Conservation (phyloP, 2,113 vertebrate genomes). For the Pampusana beccarii region DNA sequence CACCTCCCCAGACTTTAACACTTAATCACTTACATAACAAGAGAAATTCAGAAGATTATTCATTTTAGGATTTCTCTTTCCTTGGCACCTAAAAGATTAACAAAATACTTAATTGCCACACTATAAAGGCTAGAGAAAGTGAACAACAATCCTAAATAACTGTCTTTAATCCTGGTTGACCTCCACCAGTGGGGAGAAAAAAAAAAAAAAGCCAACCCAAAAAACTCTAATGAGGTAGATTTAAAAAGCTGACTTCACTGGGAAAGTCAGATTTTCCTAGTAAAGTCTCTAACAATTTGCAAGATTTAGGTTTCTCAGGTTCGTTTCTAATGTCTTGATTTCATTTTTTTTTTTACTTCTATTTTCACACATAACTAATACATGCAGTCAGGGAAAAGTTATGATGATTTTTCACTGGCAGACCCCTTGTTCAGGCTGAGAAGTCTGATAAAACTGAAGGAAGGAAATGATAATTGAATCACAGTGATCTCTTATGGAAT, state of each 20-base stretch:
- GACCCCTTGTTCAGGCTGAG: neutral
- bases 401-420: neutral
- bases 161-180: neutral
- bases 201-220: neutral
- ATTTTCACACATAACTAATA: neutral
- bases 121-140: neutral
- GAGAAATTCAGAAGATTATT: neutral
- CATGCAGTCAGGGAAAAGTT: neutral
- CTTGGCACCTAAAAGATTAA: neutral
- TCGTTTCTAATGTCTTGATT: neutral
- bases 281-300: neutral
- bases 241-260: neutral
- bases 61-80: neutral
- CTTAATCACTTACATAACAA: neutral
- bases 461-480: neutral
- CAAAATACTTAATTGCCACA: neutral
- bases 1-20: neutral
- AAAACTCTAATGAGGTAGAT: neutral
- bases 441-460: neutral
- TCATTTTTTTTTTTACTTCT: neutral
- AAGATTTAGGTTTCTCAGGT: neutral
- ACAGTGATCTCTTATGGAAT: neutral
- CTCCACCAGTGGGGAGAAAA: rapidly evolving
- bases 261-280: neutral
- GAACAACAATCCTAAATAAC: neutral